phyloP scores from a whole-genome alignment of 37 sponge, comb jelly and placozoan species.

The Axinella damicornis region DNA sequence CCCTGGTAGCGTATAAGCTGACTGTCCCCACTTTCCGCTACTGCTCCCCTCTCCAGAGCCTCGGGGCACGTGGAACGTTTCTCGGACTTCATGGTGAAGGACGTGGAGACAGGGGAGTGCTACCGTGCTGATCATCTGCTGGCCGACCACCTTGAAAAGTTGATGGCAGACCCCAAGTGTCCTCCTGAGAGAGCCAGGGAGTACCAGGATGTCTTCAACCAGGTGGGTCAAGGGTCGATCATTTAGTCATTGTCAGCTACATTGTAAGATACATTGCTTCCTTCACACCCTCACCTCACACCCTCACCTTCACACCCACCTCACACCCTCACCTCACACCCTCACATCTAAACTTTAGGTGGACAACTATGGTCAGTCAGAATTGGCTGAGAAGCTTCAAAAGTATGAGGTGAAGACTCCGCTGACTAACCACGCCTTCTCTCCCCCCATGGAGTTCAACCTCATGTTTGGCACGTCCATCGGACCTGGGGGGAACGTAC shows the following conservation, averaged over 20 bases:
- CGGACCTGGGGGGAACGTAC: slow-evolving; percentile 86
- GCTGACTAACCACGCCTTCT: slow-evolving; percentile 79
- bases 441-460: slow-evolving; percentile 91
- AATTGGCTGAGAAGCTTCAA: slow-evolving; percentile 76
- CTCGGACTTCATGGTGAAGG: slow-evolving; percentile 97
- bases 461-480: slow-evolving; percentile 96
- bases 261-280: too few species aligned
- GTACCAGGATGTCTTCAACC: slow-evolving; percentile 50
- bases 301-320: neutral
- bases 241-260: too few species aligned
- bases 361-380: slow-evolving; percentile 76
- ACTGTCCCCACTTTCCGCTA: too few species aligned
- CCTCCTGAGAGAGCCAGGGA: slow-evolving; percentile 69
- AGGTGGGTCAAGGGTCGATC: too few species aligned
- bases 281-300: neutral
- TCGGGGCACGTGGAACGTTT: slow-evolving; percentile 97
- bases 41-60: slow-evolving; percentile 37
- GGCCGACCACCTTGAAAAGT: slow-evolving; percentile 72
- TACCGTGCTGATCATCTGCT: slow-evolving; percentile 97
- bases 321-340: too few species aligned
- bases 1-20: too few species aligned
- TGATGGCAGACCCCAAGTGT: slow-evolving; percentile 70
- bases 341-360: slow-evolving; percentile 38
- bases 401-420: slow-evolving; percentile 86
- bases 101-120: slow-evolving; percentile 90